A percentile compares a stretch with the other conserved stretches of the same genome.
Evolutionary conservation across 2,888 invertebrate species (phyloP).

Genomic region (Apodemia duryi): DNA sequence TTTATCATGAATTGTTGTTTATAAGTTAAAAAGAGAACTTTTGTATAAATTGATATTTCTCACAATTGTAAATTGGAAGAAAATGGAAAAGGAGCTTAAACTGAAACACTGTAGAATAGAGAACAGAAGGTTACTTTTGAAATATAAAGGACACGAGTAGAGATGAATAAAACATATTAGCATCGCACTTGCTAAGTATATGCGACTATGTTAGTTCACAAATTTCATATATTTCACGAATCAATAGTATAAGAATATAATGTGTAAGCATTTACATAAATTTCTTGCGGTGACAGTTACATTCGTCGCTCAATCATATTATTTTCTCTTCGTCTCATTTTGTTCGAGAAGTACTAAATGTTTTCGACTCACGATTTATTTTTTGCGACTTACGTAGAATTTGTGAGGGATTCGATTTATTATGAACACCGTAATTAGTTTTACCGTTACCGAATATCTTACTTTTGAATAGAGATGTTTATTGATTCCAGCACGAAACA

Average conservation of each 20-base stretch:
- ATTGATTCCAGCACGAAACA: conserved; percentile 46
- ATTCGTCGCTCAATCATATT: conserved; percentile 13
- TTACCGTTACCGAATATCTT: conserved; percentile 65
- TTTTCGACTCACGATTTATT: conserved; percentile 59
- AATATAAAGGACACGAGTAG: background rate
- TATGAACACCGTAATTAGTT: conserved; percentile 68
- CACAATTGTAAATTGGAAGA: too few species aligned
- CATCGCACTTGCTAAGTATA: background rate
- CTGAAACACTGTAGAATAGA: too few species aligned
- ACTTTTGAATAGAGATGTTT: conserved; percentile 56
- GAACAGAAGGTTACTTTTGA: too few species aligned
- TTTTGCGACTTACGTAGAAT: conserved; percentile 56
- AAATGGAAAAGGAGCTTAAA: too few species aligned
- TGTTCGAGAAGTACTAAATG: conserved; percentile 32
- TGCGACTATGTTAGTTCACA: background rate
- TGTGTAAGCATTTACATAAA: conserved; percentile 1
- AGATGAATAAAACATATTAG: background rate
- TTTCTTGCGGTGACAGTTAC: conserved; percentile 3
- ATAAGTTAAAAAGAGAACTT: too few species aligned
- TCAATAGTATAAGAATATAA: background rate
- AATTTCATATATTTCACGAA: too few species aligned
- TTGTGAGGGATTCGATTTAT: conserved; percentile 68
- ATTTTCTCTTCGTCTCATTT: conserved; percentile 14
- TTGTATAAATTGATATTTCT: too few species aligned
- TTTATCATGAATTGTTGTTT: too few species aligned